Evolutionary conservation across 2,113 vertebrate species (phyloP).

Genomic region (Aleadryas rufinucha): DNA sequence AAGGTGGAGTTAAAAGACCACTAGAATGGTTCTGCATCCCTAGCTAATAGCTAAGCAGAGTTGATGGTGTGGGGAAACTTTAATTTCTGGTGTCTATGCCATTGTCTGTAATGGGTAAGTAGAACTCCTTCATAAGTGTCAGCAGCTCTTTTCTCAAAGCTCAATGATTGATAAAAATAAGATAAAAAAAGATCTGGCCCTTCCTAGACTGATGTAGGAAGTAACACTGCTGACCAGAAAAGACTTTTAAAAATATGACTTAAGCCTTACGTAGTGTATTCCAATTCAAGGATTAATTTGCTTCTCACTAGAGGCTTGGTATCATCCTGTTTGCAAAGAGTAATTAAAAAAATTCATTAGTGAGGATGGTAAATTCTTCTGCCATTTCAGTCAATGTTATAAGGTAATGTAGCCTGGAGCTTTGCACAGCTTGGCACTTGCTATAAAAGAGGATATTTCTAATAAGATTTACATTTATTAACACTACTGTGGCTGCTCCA

Average conservation of each 20-base stretch:
- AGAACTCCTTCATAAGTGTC: neutral
- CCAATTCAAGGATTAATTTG: neutral
- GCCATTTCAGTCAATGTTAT: conserved; percentile 31
- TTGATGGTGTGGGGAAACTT: neutral
- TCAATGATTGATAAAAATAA: neutral
- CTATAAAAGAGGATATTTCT: conserved; percentile 37
- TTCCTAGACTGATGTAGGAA: neutral
- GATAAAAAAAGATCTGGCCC: neutral
- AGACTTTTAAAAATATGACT: neutral
- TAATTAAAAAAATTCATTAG: conserved; percentile 46
- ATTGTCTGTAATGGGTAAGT: neutral
- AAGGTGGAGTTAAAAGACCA: neutral
- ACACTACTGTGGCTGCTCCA: conserved; percentile 3
- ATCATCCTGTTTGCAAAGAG: neutral
- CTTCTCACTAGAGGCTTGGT: neutral
- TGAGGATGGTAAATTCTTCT: conserved; percentile 18
- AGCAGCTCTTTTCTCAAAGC: neutral
- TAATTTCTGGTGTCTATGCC: neutral
- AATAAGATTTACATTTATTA: conserved; percentile 55
- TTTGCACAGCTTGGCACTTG: conserved; percentile 32
- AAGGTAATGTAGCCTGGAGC: conserved; percentile 34
- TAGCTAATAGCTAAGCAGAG: neutral
- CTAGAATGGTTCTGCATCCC: neutral
- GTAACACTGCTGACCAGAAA: neutral
- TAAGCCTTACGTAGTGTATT: neutral